Conservation (phyloP, 2,888 invertebrate genomes). For the Conomelus anceps region DNA sequence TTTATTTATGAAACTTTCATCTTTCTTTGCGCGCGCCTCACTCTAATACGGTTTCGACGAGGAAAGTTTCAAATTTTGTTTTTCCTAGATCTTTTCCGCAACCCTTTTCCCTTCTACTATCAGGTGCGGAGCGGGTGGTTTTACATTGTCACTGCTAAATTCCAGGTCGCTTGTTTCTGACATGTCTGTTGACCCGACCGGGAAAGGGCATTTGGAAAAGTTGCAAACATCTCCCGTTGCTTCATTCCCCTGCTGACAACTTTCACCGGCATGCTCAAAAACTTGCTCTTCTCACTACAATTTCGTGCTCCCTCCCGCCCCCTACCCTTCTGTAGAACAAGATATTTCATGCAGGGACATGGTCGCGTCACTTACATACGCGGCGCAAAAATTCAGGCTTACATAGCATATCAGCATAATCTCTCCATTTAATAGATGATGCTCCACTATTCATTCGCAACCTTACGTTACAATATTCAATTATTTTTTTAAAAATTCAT, state of each 20-base stretch:
- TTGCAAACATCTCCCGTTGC: neutral
- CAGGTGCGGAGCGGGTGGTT: neutral
- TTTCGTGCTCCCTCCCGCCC: neutral
- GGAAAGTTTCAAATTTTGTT: neutral
- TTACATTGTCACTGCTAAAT: neutral
- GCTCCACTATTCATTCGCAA: no score
- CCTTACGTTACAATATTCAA: no score
- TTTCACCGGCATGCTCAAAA: neutral
- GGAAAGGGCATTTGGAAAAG: neutral
- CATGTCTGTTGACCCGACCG: neutral
- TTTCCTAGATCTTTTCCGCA: neutral
- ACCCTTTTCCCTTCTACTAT: no score
- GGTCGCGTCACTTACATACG: neutral
- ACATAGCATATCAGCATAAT: neutral
- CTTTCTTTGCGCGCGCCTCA: neutral
- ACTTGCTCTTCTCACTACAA: neutral
- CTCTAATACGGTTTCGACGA: neutral
- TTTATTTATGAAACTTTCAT: neutral
- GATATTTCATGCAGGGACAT: neutral
- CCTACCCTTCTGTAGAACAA: neutral
- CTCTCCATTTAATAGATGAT: no score
- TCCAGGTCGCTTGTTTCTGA: neutral
- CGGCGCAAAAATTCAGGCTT: neutral
- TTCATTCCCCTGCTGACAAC: neutral
- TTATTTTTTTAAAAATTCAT: no score